Evolutionary conservation across 2,888 invertebrate species (phyloP), one percentile per base, ranked within the genome.

Genomic region (Gisinianus flammeolus): DNA sequence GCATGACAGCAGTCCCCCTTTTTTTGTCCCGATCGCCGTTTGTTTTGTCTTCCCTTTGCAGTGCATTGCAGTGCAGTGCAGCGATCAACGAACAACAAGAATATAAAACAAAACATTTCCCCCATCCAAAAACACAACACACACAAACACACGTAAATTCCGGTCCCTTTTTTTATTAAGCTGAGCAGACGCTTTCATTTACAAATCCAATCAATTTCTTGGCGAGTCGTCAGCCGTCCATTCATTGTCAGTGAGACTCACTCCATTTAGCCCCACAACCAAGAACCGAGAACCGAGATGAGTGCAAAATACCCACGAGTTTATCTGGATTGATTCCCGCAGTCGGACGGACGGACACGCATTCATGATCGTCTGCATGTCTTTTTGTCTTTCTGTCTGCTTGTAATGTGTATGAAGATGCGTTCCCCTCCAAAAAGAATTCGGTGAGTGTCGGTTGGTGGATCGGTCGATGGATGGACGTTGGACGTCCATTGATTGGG

Each of bases 1-100:
- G 44, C 74, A 74, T 74, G 74, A 66, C 74, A 73, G 72, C 19
- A 24, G 66, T 35, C 66, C 62, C n/a, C n/a, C n/a, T n/a, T n/a
- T 62, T 74, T 74, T 64, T 73, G 64, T 44, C 73, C 64, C 73
- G 35, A 73, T 64, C 72, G 24, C 62, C 62, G 58, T 62, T 24
- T 58, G 28, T 71, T 54, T 62, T 24, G 2, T 24, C 26, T 12
- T 62, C 62, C 24, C 62, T 35, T 35, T 35, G 12, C 35, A 35
- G 6, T 35, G 35, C 6, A 8, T 8, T 35, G 35, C 35, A 12
- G 35, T 35, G 35, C 12, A 35, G 35, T 35, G 35, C 12, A 35
- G n/a, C 35, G 4, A 69, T 69, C 69, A 31, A 35, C 31, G n/a
- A 69, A 10, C 22, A 22, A 58, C n/a, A 58, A 58, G 24, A 58